Conservation (phyloP, 2,113 vertebrate genomes). For the Etia nguti region DNA sequence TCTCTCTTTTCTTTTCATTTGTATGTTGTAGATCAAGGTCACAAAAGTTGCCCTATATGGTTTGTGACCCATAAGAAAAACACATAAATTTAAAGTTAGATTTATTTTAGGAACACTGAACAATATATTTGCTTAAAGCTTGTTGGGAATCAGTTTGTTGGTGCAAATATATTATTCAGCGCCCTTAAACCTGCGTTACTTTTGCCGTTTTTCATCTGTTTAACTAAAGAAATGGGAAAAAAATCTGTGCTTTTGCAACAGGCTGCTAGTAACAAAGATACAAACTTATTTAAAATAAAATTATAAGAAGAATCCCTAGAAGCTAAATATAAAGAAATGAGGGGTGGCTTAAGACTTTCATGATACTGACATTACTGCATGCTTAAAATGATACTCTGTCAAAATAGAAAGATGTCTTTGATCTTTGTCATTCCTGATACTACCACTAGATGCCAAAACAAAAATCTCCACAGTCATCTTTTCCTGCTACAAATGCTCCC, state of each 20-base stretch:
- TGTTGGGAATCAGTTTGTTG: too few relatives aligned
- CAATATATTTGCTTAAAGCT: too few relatives aligned
- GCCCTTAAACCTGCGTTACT: not conserved
- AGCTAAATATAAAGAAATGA: not conserved
- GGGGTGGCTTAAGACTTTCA: not conserved
- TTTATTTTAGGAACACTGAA: too few relatives aligned
- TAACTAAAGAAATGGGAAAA: not conserved
- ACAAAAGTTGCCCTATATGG: too few relatives aligned
- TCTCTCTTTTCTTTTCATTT: too few relatives aligned
- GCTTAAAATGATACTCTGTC: not conserved
- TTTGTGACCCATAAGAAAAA: too few relatives aligned
- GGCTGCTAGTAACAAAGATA: not conserved
- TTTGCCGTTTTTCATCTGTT: not conserved
- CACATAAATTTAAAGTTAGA: too few relatives aligned
- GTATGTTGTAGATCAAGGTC: too few relatives aligned
- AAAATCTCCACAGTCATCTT: too few relatives aligned
- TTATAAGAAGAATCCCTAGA: not conserved
- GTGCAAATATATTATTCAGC: too few relatives aligned
- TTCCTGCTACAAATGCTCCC: too few relatives aligned
- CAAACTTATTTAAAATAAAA: not conserved
- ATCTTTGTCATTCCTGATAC: not conserved
- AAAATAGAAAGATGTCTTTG: not conserved
- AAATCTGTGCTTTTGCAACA: accelerated
- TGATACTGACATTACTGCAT: not conserved
- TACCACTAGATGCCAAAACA: not conserved